phyloP scores from a whole-genome alignment of 2,113 vertebrate genomes.

The Acanthisitta chloris region DNA sequence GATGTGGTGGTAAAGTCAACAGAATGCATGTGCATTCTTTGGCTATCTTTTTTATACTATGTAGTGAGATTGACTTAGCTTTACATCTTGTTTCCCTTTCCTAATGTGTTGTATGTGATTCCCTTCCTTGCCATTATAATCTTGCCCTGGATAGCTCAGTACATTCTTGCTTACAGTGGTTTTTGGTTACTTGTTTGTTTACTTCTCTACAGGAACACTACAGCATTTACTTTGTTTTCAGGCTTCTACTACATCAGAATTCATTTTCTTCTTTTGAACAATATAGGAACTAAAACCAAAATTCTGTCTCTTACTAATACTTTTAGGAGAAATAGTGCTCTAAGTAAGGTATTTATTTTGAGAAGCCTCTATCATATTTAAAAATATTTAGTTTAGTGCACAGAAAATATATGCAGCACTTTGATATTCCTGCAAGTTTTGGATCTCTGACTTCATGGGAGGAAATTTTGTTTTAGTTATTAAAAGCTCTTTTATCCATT shows the following conservation, averaged over 20 bases:
- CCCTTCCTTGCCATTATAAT: not conserved
- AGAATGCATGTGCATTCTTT: not conserved
- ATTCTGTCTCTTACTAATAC: not conserved
- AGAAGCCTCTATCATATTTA: not conserved
- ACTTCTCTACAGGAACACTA: not conserved
- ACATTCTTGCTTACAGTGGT: not conserved
- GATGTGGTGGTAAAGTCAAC: not conserved
- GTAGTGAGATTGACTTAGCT: not conserved
- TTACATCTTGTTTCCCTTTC: not conserved
- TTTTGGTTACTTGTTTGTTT: not conserved
- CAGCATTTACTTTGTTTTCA: not conserved
- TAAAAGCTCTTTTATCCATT: constrained; percentile 39
- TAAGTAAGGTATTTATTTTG: constrained; percentile 40
- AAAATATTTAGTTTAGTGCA: constrained; percentile 34
- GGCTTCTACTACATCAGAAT: not conserved
- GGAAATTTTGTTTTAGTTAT: constrained; percentile 24
- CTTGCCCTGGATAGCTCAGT: not conserved
- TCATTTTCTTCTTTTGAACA: constrained; percentile 4
- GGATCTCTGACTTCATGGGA: not conserved
- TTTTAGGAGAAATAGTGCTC: not conserved
- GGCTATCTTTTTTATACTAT: not conserved
- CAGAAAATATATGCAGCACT: constrained; percentile 33
- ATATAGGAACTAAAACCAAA: not conserved
- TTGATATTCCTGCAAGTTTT: constrained; percentile 14
- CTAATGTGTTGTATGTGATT: not conserved